A percentile compares a stretch with the other conserved stretches of the same genome.
These are phyloP conservation scores for Peromyscus nudipes DNA, from an alignment of 2,797 vertebrate species.

Conservation along the genomic window DNA sequence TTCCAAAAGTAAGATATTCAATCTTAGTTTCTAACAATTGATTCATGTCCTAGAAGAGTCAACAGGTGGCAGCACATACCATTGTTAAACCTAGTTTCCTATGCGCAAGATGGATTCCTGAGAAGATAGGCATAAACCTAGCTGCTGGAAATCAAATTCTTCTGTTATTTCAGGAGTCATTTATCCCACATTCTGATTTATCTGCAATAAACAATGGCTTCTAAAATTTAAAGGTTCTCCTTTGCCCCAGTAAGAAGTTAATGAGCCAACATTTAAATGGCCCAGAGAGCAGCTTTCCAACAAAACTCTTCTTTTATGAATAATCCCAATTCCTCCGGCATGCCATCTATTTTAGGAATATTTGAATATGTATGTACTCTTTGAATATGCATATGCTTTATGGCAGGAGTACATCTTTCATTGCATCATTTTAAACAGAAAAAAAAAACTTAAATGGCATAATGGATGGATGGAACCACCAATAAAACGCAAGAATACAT, in stretches of 20 bases:
- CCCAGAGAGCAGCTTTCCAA: constrained; percentile 55
- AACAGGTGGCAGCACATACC: constrained; percentile 77
- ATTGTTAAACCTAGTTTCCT: neutral
- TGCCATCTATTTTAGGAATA: constrained; percentile 58
- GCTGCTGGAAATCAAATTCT: constrained; percentile 54
- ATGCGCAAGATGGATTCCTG: constrained; percentile 33
- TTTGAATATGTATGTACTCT: constrained; percentile 28
- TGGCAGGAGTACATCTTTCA: neutral
- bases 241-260: constrained; percentile 48
- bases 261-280: constrained; percentile 51
- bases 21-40: constrained; percentile 53
- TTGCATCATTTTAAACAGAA: constrained; percentile 22
- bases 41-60: constrained; percentile 60
- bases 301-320: constrained; percentile 57
- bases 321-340: constrained; percentile 14
- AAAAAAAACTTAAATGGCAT: constrained; percentile 57
- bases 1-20: constrained; percentile 52
- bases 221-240: constrained; percentile 55
- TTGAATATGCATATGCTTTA: constrained; percentile 37
- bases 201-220: constrained; percentile 55
- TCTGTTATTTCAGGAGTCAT: constrained; percentile 21
- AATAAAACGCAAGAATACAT: constrained; percentile 30
- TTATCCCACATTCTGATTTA: constrained; percentile 63
- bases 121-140: constrained; percentile 42
- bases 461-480: constrained; percentile 47